Percentiles rank a stretch among this genome's conserved stretches.
Evolutionary conservation across 2,888 invertebrate species (phyloP).

Genomic region (Eupithecia subumbrata): DNA sequence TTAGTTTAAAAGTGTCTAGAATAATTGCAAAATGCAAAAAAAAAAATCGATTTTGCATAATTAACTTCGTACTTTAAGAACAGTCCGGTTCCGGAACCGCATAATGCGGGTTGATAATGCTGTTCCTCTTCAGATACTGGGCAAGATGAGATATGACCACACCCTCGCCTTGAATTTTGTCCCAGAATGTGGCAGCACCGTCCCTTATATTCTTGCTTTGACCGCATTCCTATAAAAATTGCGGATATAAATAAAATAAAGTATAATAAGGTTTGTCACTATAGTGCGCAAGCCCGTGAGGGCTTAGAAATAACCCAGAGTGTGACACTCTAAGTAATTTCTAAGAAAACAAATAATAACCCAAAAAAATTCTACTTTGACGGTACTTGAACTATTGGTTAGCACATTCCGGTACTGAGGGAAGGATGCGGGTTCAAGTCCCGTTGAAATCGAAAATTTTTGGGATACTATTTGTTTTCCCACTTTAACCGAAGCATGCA

Average conservation of each 20-base stretch:
- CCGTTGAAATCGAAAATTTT: too few species aligned
- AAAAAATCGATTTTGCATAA: background rate
- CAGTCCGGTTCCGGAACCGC: constrained; percentile 51
- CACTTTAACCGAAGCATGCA: too few species aligned
- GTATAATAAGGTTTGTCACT: too few species aligned
- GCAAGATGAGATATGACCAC: constrained; percentile 60
- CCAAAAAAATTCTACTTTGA: too few species aligned
- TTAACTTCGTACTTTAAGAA: background rate
- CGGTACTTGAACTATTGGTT: too few species aligned
- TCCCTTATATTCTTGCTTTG: constrained; percentile 55
- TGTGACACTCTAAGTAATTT: too few species aligned
- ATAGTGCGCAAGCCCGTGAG: too few species aligned
- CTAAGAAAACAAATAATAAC: too few species aligned
- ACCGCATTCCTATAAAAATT: constrained; percentile 71
- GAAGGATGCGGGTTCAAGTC: too few species aligned
- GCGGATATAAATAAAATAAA: background rate
- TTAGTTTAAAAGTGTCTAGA: background rate
- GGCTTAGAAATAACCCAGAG: too few species aligned
- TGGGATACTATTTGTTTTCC: too few species aligned
- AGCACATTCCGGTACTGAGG: too few species aligned
- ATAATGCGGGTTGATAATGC: constrained; percentile 66
- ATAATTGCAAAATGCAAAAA: background rate
- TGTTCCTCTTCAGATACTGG: constrained; percentile 58
- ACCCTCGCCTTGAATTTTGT: constrained; percentile 60
- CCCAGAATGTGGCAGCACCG: constrained; percentile 62